Percentiles rank a stretch among this genome's conserved stretches.
phyloP scores from a whole-genome alignment of 2,888 invertebrate genomes.

The Xestia rhomboidea region DNA sequence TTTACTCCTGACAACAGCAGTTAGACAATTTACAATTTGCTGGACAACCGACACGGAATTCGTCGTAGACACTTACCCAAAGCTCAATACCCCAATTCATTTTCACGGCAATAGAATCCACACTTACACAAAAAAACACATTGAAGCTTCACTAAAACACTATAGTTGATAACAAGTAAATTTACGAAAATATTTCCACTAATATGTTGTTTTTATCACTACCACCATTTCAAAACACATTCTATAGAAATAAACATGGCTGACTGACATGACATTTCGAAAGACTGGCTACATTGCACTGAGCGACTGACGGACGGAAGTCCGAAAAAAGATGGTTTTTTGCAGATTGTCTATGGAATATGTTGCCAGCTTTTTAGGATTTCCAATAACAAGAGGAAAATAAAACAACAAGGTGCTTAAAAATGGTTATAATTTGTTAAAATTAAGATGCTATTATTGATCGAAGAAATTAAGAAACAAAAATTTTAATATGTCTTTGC shows the following conservation, averaged over 20 bases:
- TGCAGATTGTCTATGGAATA: conserved; percentile 70
- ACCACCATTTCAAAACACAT: conserved; percentile 88
- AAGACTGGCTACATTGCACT: conserved; percentile 68
- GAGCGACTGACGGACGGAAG: conserved; percentile 64
- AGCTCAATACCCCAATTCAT: conserved; percentile 93
- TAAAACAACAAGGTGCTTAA: background rate
- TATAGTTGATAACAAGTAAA: conserved; percentile 75
- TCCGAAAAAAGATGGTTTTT: conserved; percentile 48
- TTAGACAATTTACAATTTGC: conserved; percentile 65
- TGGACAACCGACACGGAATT: conserved; percentile 66
- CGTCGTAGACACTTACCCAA: conserved; percentile 90
- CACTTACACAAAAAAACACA: conserved; percentile 88
- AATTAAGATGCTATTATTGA: conserved; percentile 68
- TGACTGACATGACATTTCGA: conserved; percentile 82
- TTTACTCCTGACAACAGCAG: conserved; percentile 58
- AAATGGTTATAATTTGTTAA: background rate
- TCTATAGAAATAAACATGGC: conserved; percentile 88
- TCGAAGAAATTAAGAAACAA: conserved; percentile 73
- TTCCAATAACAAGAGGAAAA: conserved; percentile 37
- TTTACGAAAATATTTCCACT: conserved; percentile 79
- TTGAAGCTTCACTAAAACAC: conserved; percentile 85
- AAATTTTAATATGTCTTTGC: conserved; percentile 86
- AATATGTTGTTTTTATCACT: conserved; percentile 82
- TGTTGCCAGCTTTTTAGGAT: conserved; percentile 56
- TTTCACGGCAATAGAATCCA: conserved; percentile 85